Evolutionary conservation across 2,888 invertebrate genomes (phyloP), one percentile per base, ranked within the genome.

Genomic region (Anorthoa munda): DNA sequence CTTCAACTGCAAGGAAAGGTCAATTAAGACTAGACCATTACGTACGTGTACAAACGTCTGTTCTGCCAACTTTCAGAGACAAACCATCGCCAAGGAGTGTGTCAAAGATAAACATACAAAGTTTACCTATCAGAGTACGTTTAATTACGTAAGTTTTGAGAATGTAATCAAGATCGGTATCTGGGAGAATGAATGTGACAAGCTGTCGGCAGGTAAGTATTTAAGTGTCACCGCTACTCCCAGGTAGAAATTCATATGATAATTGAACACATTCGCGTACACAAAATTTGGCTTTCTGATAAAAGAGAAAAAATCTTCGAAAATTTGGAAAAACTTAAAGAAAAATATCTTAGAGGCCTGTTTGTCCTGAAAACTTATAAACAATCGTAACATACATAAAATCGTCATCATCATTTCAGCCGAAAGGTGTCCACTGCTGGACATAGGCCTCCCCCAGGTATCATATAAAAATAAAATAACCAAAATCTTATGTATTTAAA

Each of bases 101-200:
- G 60, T 67, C 67, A 77, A 75, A 75, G 72, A 75, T 75, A 79
- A 86, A 82, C 77, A 56, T 39, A 74, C 66, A 2, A 85, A 85
- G 55, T 85, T 87, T 65, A 78, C 65, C 75, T 72, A 83, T 78
- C 65, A 73, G 77, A 87, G 70, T 63, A 83, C 56, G 26, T 72
- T 82, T 86, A 79, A 87, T 86, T 80, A 77, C 77, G 68, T 61
- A 79, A 86, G 74, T 87, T 85, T 75, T 21, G 65, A 55, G 60
- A 61, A 53, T 71, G 74, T 79, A 65, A 87, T 85, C 65, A 81
- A 46, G 56, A 56, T 46, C 48, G 12, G 63, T 58, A 56, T 63
- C 26, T 12, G 11, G 3, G 75, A 5, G 60, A 71, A 61, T 83
- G 51, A 65, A 72, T 79, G 15, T 21, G 51, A 67, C 46, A 51